These are phyloP conservation scores for Lottia scabra DNA, from an alignment of 2,888 invertebrate genomes.

Conservation along the genomic window DNA sequence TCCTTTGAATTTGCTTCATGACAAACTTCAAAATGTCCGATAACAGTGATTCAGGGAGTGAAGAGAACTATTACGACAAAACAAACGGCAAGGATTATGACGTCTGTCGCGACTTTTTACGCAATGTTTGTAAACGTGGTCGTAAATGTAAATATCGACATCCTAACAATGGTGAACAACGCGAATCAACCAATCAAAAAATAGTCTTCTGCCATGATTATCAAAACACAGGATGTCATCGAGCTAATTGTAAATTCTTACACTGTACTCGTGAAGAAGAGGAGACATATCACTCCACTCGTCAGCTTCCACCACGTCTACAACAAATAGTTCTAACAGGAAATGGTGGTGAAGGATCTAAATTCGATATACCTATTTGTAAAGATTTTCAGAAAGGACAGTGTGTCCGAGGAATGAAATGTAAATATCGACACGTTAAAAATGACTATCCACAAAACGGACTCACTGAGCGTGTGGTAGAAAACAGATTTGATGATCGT, in stretches of 20 bases:
- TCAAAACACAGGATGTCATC: constrained; percentile 82
- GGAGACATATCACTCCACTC: constrained; percentile 78
- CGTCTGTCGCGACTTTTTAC: constrained; percentile 75
- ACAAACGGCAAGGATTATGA: constrained; percentile 66
- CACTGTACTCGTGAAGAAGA: constrained; percentile 83
- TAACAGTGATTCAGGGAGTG: constrained; percentile 58
- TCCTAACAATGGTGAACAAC: constrained; percentile 67
- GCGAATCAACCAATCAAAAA: constrained; percentile 57
- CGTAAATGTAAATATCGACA: constrained; percentile 74
- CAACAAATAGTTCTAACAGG: constrained; percentile 63
- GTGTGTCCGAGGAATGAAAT: constrained; percentile 72
- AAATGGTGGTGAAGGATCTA: constrained; percentile 47
- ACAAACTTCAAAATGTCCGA: constrained; percentile 47
- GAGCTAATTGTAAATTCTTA: constrained; percentile 81
- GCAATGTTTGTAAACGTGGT: constrained; percentile 76
- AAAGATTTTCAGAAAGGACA: constrained; percentile 75
- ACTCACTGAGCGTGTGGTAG: constrained; percentile 12
- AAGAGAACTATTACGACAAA: constrained; percentile 31
- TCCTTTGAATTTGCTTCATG: background rate
- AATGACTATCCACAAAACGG: background rate
- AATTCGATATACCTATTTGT: constrained; percentile 72
- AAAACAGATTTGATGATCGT: constrained; percentile 31
- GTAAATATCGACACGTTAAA: constrained; percentile 71
- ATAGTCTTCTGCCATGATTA: constrained; percentile 74
- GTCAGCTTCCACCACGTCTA: constrained; percentile 76